Conservation (phyloP, 2,113 vertebrate species). For the Glaucidium brasilianum region DNA sequence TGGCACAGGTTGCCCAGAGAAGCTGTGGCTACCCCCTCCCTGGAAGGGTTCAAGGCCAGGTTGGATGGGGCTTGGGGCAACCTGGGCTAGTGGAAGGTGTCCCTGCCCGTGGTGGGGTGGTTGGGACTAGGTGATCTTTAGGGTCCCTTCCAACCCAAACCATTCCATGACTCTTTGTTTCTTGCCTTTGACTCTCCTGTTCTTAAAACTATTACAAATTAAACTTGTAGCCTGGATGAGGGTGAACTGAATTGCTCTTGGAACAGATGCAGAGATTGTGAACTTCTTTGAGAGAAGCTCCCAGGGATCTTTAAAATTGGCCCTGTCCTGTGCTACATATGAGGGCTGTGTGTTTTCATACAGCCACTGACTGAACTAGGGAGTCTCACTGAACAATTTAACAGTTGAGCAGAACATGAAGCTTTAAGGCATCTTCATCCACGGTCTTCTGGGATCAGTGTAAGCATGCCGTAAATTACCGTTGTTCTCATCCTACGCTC, state of each 20-base stretch:
- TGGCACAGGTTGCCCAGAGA: too few relatives aligned
- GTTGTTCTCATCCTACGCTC: neutral
- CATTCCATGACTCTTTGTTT: too few relatives aligned
- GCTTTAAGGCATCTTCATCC: neutral
- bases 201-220: neutral
- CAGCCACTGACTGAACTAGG: neutral
- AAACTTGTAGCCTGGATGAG: neutral
- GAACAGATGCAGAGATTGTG: neutral
- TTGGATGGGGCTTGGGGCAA: too few relatives aligned
- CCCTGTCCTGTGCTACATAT: rapidly evolving
- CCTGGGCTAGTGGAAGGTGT: too few relatives aligned
- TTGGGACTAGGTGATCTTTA: too few relatives aligned
- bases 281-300: neutral
- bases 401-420: neutral
- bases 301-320: neutral
- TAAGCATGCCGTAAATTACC: neutral
- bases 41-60: too few relatives aligned
- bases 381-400: neutral
- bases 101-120: too few relatives aligned
- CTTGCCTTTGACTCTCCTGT: neutral
- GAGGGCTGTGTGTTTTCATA: neutral
- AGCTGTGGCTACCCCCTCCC: too few relatives aligned
- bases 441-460: neutral
- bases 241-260: neutral
- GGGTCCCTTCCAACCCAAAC: too few relatives aligned